phyloP scores from a whole-genome alignment of 2,113 vertebrate genomes.

The Hemiprocne comata region DNA sequence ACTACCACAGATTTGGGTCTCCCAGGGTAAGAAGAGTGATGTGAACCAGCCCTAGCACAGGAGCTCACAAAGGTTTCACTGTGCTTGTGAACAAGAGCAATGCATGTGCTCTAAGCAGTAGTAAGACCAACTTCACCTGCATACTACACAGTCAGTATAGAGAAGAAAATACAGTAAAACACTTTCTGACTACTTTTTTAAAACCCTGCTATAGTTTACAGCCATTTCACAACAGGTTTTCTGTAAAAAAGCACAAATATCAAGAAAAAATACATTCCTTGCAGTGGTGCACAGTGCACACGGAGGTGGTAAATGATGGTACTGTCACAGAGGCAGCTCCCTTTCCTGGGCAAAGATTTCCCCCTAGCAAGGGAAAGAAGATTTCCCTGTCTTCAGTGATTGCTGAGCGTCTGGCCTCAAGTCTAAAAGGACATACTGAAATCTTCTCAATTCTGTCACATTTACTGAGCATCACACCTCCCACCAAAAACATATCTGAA shows the following conservation, averaged over 20 bases:
- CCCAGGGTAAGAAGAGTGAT: background rate
- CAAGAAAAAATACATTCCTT: background rate
- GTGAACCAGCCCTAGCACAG: background rate
- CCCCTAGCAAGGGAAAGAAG: background rate
- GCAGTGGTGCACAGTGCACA: accelerated
- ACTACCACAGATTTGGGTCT: background rate
- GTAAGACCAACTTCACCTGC: background rate
- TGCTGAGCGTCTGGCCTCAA: background rate
- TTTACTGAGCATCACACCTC: background rate
- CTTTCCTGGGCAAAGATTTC: background rate
- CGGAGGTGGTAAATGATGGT: background rate
- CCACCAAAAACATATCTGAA: background rate
- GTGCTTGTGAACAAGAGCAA: background rate
- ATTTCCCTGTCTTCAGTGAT: background rate
- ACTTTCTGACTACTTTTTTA: background rate
- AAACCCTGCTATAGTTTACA: background rate
- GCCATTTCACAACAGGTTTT: background rate
- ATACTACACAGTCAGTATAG: background rate
- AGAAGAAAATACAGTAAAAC: background rate
- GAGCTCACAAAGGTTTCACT: background rate
- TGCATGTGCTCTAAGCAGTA: background rate
- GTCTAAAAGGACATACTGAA: background rate
- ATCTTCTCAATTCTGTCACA: background rate
- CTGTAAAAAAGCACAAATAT: background rate
- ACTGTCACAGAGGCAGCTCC: background rate